Evolutionary conservation across 2,113 vertebrate species (phyloP), one percentile per base, ranked within the genome.

Genomic region (Brachypteracias leptosomus): DNA sequence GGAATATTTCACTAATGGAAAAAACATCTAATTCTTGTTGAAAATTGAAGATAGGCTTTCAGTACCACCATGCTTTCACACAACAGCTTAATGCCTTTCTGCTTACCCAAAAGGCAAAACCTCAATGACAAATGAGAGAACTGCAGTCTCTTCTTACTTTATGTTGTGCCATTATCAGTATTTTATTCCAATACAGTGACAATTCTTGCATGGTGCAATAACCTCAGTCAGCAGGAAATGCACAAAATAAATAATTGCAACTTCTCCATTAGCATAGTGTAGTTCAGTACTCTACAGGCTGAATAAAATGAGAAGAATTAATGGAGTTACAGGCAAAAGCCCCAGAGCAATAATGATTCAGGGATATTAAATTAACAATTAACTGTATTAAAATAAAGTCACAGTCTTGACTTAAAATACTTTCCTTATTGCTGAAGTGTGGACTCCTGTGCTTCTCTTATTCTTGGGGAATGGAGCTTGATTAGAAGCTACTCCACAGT

Each of bases 221-320:
- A 87, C 57, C 59, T 90, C 93, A 90, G 78, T 85, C 90, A 94
- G 91, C 84, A 93, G 57, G 78, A 96, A 95, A 95, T 65, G 89
- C 68, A 95, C 91, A 77, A 93, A 94, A 91, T 85, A 97, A 96
- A 94, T 95, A 94, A 96, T 84, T 90, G 73, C 49, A 96, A 3
- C 46, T 86, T 93, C 89, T 61, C 42, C 54, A 58, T 93, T 97
- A 92, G 73, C 36, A 38, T 46, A 81, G 46, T 71, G 40, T 77
- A 73, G 82, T 90, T 95, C 88, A 87, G 77, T 80, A 61, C 0
- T 2, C 68, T 91, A 25, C 65, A 59, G 80, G 67, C 42, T 51
- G 15, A 91, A 89, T 83, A 55, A 96, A 94, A 95, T 81, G 42
- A 93, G 44, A 88, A 47, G 90, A 67, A 63, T 91, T 97, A 96